phyloP scores from a whole-genome alignment of 53 echinoderm and acorn worm genomes.

The Paelopatides confundens region DNA sequence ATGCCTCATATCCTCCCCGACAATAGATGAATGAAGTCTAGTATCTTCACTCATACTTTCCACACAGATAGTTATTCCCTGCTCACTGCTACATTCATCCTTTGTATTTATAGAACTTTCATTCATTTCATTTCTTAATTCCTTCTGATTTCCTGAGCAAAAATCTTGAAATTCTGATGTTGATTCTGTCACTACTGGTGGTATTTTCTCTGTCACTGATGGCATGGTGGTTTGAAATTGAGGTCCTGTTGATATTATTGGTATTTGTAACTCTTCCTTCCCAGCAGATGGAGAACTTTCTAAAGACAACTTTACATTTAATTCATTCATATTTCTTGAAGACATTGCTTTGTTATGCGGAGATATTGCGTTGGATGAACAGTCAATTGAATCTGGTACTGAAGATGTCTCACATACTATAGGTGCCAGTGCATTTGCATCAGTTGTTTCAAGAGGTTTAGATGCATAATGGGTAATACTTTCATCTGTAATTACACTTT shows the following conservation, averaged over 20 bases:
- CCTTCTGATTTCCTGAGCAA: too few species aligned
- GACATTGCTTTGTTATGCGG: not conserved
- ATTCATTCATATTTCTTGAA: too few species aligned
- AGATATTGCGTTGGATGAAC: not conserved
- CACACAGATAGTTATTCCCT: not conserved
- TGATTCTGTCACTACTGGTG: not conserved
- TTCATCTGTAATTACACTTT: not conserved
- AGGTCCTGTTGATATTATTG: not conserved
- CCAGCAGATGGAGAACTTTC: too few species aligned
- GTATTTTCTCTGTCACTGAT: not conserved
- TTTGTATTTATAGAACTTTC: too few species aligned
- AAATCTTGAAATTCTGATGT: too few species aligned
- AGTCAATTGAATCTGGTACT: not conserved
- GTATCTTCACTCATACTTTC: not conserved
- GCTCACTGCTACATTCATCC: not conserved
- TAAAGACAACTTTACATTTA: too few species aligned
- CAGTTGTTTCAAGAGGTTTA: not conserved
- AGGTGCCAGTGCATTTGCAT: not conserved
- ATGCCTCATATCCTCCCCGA: not conserved
- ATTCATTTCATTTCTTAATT: too few species aligned
- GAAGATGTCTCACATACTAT: not conserved
- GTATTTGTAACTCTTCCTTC: not conserved
- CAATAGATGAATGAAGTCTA: not conserved
- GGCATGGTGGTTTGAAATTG: not conserved
- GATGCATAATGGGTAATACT: not conserved